These are phyloP conservation scores for Lamproptera curius DNA, from an alignment of 2,888 invertebrate species.

Conservation along the genomic window DNA sequence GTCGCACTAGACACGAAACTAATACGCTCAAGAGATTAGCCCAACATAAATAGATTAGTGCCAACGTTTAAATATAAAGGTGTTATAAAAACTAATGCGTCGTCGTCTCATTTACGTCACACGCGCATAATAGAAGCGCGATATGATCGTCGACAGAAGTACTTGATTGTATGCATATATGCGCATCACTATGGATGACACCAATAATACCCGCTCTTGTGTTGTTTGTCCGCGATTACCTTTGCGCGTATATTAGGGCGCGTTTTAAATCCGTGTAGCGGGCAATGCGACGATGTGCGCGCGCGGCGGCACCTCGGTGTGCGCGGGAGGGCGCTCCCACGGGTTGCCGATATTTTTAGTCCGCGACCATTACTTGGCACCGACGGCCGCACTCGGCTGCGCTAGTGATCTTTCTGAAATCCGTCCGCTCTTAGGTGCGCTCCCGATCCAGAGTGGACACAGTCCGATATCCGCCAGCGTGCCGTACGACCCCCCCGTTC, in stretches of 20 bases:
- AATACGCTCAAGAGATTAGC: not conserved
- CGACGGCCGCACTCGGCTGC: slow-evolving; percentile 74
- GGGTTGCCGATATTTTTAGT: slow-evolving; percentile 83
- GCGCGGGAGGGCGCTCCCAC: slow-evolving; percentile 79
- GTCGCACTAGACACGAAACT: not conserved
- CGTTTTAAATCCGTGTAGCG: slow-evolving; percentile 24
- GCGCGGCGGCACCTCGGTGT: slow-evolving; percentile 63
- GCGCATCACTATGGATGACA: not conserved
- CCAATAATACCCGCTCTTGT: not conserved
- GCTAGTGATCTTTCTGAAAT: slow-evolving; percentile 75
- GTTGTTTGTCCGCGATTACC: slow-evolving; percentile 1
- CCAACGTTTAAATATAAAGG: not conserved
- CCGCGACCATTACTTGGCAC: slow-evolving; percentile 82
- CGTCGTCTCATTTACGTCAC: not conserved
- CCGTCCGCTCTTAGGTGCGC: slow-evolving; percentile 66
- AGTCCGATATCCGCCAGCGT: slow-evolving; percentile 54
- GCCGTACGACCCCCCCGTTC: slow-evolving; percentile 42
- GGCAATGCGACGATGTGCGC: slow-evolving; percentile 65
- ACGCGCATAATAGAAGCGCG: too few species aligned
- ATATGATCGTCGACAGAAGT: too few species aligned
- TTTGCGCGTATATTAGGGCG: slow-evolving; percentile 9
- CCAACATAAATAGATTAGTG: not conserved
- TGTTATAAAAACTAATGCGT: not conserved
- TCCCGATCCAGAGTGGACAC: slow-evolving; percentile 64
- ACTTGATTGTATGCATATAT: not conserved